Evolutionary conservation across 1,140 invertebrate species (phyloP), one percentile per base, ranked within the genome.

Genomic region (Cardiocondyla obscurior): DNA sequence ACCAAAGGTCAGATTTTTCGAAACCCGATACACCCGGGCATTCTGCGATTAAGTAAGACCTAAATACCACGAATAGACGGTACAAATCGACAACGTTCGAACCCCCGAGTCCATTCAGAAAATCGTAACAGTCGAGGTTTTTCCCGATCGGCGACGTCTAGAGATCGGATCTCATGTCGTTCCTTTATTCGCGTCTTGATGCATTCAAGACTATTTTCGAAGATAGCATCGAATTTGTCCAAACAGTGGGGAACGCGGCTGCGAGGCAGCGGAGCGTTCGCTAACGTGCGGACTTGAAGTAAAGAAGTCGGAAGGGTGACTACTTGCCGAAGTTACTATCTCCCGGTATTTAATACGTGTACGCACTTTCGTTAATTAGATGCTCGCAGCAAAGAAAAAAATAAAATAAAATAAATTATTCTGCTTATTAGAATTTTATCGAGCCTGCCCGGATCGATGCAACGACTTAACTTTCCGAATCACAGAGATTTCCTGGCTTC

Each of bases 161-260:
- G 22, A 76, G 81, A 82, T 82, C 46, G 69, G 22, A 76, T 83
- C 74, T 81, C 33, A 46, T 44, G 25, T 77, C 74, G 39, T 74
- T 85, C 42, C 42, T 83, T 82, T 58, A 70, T 60, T 73, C 73
- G 28, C 39, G 36, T 64, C 81, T 82, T 82, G 44, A 14, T 58
- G 55, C 36, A 44, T 69, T 58, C 60, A 49, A 88, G 67, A 30
- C 19, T 53, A 74, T 70, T 77, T 76, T 42, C 25, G 3, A 44
- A 85, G 91, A 92, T 91, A 92, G 74, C 42, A 92, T 92, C 91
- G 72, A 91, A 92, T 91, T 92, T 90, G 90, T 88, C 76, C 89
- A 89, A 88, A 86, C 87, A 85, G 82, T 81, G 84, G 86, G 86
- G 85, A 83, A 84, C 87, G 65, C 22, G 46, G 22, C 58, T 46